Evolutionary conservation across 2,113 vertebrate genomes (phyloP).

Genomic region (Bolborhynchus lineola): DNA sequence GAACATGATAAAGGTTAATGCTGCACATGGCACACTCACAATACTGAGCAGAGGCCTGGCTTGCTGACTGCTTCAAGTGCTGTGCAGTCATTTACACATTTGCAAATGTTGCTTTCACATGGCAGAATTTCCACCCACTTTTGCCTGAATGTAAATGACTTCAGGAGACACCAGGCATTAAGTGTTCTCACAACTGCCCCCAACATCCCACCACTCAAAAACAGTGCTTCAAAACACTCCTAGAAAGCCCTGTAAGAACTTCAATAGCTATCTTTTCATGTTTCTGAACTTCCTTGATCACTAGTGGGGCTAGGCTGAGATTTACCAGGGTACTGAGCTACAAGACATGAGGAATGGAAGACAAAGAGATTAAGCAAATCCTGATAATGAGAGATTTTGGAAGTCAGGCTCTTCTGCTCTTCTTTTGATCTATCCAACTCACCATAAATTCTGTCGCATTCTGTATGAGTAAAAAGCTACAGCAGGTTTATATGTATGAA

Average conservation of each 20-base stretch:
- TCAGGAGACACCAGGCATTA: constrained; percentile 27
- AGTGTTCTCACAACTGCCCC: constrained; percentile 53
- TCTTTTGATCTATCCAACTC: background rate
- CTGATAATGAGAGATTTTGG: background rate
- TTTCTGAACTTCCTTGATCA: background rate
- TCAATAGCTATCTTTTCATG: background rate
- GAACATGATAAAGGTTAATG: constrained; percentile 46
- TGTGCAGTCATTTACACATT: constrained; percentile 50
- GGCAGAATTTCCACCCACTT: constrained; percentile 58
- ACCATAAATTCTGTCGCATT: background rate
- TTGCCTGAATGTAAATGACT: constrained; percentile 43
- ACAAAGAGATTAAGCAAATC: constrained; percentile 10
- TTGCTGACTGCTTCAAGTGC: background rate
- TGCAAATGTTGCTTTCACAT: constrained; percentile 24
- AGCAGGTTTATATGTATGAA: background rate
- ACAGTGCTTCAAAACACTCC: background rate
- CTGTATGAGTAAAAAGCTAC: background rate
- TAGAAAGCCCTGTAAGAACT: background rate
- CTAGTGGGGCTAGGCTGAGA: background rate
- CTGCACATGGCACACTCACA: constrained; percentile 30
- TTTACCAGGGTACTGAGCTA: background rate
- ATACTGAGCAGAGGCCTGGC: background rate
- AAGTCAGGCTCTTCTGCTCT: background rate
- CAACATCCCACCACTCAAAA: constrained; percentile 5
- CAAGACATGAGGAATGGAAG: background rate